Evolutionary conservation across 1,140 invertebrate species (phyloP).

Genomic region (Berghia stephanieae): DNA sequence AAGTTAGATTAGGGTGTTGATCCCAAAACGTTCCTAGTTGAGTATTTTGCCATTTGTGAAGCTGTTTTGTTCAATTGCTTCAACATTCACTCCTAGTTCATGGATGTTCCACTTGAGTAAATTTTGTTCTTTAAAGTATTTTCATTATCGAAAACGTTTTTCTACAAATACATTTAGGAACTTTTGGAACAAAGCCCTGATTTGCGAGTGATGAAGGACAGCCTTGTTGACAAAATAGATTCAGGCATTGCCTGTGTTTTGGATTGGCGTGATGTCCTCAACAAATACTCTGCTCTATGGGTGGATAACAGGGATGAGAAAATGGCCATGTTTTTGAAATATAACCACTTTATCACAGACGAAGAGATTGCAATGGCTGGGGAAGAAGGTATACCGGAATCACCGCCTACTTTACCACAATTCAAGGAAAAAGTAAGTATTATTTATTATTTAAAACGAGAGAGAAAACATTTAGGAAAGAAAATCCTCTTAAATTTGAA

Average conservation of each 20-base stretch:
- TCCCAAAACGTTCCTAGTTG: too few species aligned
- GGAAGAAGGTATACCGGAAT: conserved; percentile 65
- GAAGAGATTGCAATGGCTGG: conserved; percentile 86
- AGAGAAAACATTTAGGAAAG: neutral
- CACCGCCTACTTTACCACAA: conserved; percentile 84
- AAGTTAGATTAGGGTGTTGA: too few species aligned
- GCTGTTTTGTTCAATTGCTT: too few species aligned
- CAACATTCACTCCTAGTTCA: too few species aligned
- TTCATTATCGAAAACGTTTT: neutral
- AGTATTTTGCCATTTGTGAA: too few species aligned
- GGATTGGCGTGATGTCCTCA: conserved; percentile 64
- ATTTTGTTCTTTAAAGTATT: neutral
- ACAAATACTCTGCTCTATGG: conserved; percentile 81
- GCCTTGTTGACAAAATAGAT: conserved; percentile 66
- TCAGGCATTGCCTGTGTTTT: conserved; percentile 50
- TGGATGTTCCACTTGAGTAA: too few species aligned
- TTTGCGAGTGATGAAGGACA: conserved; percentile 61
- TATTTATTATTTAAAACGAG: neutral
- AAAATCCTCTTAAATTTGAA: neutral
- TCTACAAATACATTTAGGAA: conserved; percentile 53
- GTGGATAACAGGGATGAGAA: conserved; percentile 85
- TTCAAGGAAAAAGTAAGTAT: conserved; percentile 81
- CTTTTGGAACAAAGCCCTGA: conserved; percentile 55
- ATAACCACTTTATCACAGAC: conserved; percentile 81
- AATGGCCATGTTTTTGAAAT: conserved; percentile 90